Evolutionary conservation across 2,113 vertebrate genomes (phyloP).

Genomic region (Cavia aperea): DNA sequence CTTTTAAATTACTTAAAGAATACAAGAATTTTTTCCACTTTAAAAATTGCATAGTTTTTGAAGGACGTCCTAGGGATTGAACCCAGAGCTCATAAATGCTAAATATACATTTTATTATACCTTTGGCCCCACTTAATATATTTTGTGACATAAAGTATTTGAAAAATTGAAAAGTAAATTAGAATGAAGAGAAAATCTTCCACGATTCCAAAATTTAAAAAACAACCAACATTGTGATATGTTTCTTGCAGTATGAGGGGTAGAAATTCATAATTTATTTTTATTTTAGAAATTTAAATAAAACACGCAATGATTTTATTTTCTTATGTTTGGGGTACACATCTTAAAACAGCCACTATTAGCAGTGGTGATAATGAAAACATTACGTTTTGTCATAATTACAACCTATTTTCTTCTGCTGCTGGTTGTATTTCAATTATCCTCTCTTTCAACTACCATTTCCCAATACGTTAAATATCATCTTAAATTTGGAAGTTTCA

Average conservation of each 20-base stretch:
- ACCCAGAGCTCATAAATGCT: neutral
- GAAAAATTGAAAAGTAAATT: neutral
- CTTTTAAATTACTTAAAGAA: slow-evolving; percentile 21
- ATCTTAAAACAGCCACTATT: neutral
- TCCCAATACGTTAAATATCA: slow-evolving; percentile 50
- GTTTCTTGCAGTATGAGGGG: slow-evolving; percentile 1
- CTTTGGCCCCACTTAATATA: neutral
- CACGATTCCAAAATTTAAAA: neutral
- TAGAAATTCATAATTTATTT: slow-evolving; percentile 11
- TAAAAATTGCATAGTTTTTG: neutral
- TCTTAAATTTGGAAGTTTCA: slow-evolving; percentile 50
- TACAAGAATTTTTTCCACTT: neutral
- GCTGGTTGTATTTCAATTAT: slow-evolving; percentile 53
- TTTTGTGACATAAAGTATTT: neutral
- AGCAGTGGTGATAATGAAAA: slow-evolving; percentile 15
- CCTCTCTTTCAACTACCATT: slow-evolving; percentile 18
- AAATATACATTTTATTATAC: neutral
- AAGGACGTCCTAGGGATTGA: neutral
- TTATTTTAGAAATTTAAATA: slow-evolving; percentile 56
- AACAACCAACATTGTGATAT: neutral
- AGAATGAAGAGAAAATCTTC: neutral
- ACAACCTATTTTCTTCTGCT: slow-evolving; percentile 46
- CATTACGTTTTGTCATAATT: neutral
- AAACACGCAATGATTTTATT: slow-evolving; percentile 41
- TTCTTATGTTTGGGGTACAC: neutral